Conservation (phyloP, 1,140 invertebrate genomes). For the Lepidurus couesii region DNA sequence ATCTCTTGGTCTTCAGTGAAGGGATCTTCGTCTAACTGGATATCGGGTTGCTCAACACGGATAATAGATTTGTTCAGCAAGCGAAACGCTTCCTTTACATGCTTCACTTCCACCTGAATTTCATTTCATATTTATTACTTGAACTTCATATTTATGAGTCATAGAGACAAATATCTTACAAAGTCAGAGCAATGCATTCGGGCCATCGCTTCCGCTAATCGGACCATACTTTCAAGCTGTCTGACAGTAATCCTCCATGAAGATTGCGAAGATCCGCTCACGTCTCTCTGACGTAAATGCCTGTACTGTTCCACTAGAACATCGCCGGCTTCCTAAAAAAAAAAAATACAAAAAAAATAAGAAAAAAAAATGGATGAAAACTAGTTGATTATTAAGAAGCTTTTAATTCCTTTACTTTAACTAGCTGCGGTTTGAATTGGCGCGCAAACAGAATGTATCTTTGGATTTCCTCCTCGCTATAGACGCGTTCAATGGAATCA, state of each 20-base stretch:
- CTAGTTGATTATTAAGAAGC: not conserved
- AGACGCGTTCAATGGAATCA: constrained; percentile 68
- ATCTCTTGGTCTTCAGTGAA: constrained; percentile 43
- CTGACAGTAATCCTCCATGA: constrained; percentile 96
- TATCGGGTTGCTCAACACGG: constrained; percentile 93
- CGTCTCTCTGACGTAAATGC: constrained; percentile 74
- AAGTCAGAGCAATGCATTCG: constrained; percentile 89
- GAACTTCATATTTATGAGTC: not conserved
- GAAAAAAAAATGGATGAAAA: not conserved
- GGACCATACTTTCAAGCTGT: constrained; percentile 96
- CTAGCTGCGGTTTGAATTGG: constrained; percentile 90
- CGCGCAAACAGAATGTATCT: constrained; percentile 94
- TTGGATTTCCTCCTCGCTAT: constrained; percentile 78
- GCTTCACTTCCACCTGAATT: constrained; percentile 55
- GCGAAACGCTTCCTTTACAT: constrained; percentile 90
- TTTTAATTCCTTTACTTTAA: constrained; percentile 48
- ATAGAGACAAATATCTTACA: constrained; percentile 49
- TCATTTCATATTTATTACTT: not conserved
- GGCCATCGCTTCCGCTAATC: constrained; percentile 92
- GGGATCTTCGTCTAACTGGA: constrained; percentile 80
- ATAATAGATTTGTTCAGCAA: constrained; percentile 98
- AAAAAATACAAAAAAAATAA: constrained; percentile 20
- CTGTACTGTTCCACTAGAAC: constrained; percentile 86
- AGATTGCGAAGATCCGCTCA: constrained; percentile 56
- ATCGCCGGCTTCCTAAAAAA: constrained; percentile 66